Conservation (phyloP, 1,140 invertebrate species). For the Holotrichia oblita region DNA sequence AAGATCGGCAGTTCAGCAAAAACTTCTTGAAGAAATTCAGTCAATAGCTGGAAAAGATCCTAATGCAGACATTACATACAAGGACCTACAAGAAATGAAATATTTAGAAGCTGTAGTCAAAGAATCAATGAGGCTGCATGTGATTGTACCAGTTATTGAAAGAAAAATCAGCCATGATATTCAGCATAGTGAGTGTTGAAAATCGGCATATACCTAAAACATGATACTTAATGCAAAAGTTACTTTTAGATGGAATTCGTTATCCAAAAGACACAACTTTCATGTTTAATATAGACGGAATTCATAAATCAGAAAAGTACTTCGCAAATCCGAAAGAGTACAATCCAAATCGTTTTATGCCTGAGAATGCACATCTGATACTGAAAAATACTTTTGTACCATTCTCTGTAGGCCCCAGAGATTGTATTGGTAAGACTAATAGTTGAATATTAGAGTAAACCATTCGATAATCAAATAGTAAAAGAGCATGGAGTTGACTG, state of each 20-base stretch:
- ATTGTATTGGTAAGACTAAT: conserved; percentile 72
- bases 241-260: not conserved
- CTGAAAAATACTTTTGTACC: conserved; percentile 69
- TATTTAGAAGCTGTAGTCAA: conserved; percentile 59
- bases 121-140: not conserved
- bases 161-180: not conserved
- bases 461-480: too few species aligned
- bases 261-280: too few species aligned
- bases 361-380: conserved; percentile 62
- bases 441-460: too few species aligned
- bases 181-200: not conserved
- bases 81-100: conserved; percentile 70
- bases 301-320: conserved; percentile 69
- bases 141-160: not conserved
- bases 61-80: conserved; percentile 52
- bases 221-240: not conserved
- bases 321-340: conserved; percentile 75
- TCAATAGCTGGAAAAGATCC: conserved; percentile 61
- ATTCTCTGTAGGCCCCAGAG: conserved; percentile 72
- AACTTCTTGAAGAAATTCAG: conserved; percentile 68
- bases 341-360: conserved; percentile 66
- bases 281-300: conserved; percentile 57
- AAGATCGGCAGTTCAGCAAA: conserved; percentile 70
- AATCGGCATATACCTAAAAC: not conserved
- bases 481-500: too few species aligned